Evolutionary conservation across 92 coral and sea anemone genomes (phyloP).

Genomic region (Palythoa heliodiscus): DNA sequence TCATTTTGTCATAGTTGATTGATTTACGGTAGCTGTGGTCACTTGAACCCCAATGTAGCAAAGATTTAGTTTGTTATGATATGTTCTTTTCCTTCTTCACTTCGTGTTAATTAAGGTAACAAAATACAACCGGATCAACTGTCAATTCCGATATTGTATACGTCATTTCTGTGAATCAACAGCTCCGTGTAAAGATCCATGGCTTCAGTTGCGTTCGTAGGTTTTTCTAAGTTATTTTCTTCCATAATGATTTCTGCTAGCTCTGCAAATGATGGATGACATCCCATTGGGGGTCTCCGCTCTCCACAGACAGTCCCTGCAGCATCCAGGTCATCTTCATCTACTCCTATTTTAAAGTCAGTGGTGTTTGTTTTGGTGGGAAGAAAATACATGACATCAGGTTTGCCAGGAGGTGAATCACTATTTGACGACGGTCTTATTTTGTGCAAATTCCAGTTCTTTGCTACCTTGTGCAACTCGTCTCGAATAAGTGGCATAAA

Average conservation of each 20-base stretch:
- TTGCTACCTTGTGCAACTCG: conserved; percentile 39
- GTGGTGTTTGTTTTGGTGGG: conserved; percentile 18
- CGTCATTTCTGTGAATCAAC: conserved; percentile 1
- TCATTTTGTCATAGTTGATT: too few relatives aligned
- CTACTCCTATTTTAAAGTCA: conserved; percentile 20
- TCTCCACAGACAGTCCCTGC: conserved; percentile 17
- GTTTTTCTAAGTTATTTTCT: conserved; percentile 9
- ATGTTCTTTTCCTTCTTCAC: conserved; percentile 4
- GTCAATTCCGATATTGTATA: background rate
- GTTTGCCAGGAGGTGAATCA: conserved; percentile 43
- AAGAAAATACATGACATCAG: conserved; percentile 32
- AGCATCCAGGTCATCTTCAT: conserved; percentile 8
- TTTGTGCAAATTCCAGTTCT: conserved; percentile 48
- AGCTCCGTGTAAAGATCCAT: conserved; percentile 19
- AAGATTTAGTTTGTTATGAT: conserved; percentile 1
- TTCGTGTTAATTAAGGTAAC: background rate
- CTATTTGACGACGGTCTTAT: conserved; percentile 37
- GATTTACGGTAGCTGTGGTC: too few relatives aligned
- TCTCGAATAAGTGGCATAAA: conserved; percentile 46
- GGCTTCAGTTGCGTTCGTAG: conserved; percentile 12
- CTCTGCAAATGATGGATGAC: conserved; percentile 27
- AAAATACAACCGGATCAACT: background rate
- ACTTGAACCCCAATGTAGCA: background rate
- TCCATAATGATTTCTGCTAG: conserved; percentile 22
- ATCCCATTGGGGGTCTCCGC: conserved; percentile 8